These are phyloP conservation scores for Poeciliopsis prolifica DNA, from an alignment of 2,113 vertebrate genomes.

Conservation along the genomic window DNA sequence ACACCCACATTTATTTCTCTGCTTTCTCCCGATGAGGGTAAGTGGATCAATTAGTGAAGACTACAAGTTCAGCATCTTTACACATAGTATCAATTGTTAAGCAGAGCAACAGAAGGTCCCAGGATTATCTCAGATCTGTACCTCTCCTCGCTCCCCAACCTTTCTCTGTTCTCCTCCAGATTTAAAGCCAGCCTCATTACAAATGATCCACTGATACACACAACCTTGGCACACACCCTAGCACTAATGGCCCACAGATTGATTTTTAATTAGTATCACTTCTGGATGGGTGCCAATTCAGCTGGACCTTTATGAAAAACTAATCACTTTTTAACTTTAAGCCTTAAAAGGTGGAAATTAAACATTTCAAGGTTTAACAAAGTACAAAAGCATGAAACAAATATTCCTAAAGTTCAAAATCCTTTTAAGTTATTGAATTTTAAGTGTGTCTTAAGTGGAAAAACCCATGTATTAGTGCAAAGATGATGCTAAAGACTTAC, in stretches of 20 bases:
- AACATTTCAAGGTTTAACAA: conserved; percentile 36
- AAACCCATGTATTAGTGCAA: conserved; percentile 8
- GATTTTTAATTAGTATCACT: conserved; percentile 99
- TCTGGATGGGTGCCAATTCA: conserved; percentile 92
- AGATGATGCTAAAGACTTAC: conserved; percentile 27
- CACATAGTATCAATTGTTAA: conserved; percentile 88
- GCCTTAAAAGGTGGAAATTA: conserved; percentile 61
- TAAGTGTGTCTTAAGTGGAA: neutral
- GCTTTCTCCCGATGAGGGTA: conserved; percentile 88
- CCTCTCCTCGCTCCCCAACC: conserved; percentile 66
- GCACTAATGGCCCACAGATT: conserved; percentile 95
- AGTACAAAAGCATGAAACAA: conserved; percentile 33
- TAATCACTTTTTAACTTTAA: conserved; percentile 76
- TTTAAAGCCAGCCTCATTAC: conserved; percentile 89
- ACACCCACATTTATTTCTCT: conserved; percentile 89
- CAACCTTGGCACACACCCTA: conserved; percentile 88
- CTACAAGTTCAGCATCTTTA: conserved; percentile 98
- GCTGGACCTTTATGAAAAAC: conserved; percentile 84
- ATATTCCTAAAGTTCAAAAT: conserved; percentile 14
- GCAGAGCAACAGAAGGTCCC: conserved; percentile 86
- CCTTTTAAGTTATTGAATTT: conserved; percentile 2
- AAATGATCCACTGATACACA: conserved; percentile 90
- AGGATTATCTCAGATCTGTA: conserved; percentile 91
- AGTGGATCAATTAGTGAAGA: conserved; percentile 95
- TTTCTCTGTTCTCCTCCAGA: conserved; percentile 63